Percentiles rank a stretch among this genome's conserved stretches.
Evolutionary conservation across 92 coral and sea anemone species (phyloP).

Genomic region (Phenganax stokvisi): DNA sequence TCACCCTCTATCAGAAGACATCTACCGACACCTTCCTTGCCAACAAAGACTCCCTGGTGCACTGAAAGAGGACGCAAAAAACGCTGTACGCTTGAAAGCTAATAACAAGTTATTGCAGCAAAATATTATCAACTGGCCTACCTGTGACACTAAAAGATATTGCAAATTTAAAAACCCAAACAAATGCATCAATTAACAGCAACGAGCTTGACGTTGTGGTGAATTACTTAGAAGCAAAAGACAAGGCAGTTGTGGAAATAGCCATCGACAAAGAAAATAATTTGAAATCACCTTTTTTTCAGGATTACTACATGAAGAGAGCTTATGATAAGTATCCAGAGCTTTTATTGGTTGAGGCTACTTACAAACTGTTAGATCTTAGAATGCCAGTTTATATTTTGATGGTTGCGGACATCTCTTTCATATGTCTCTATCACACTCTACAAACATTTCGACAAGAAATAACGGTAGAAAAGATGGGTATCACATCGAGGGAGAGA

Average conservation of each 20-base stretch:
- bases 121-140: slow-evolving; percentile 44
- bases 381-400: slow-evolving; percentile 53
- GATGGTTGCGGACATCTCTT: slow-evolving; percentile 29
- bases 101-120: slow-evolving; percentile 48
- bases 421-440: slow-evolving; percentile 54
- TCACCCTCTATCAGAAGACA: slow-evolving; percentile 25
- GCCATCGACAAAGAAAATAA: slow-evolving; percentile 41
- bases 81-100: slow-evolving; percentile 48
- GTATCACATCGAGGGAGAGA: slow-evolving; percentile 50
- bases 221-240: slow-evolving; percentile 24
- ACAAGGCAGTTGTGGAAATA: slow-evolving; percentile 37
- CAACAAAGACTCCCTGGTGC: slow-evolving; percentile 11
- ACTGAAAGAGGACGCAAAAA: neutral
- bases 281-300: too few relatives aligned
- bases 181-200: slow-evolving; percentile 31
- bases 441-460: slow-evolving; percentile 51
- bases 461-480: slow-evolving; percentile 52
- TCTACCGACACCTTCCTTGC: slow-evolving; percentile 47
- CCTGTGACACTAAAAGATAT: slow-evolving; percentile 50
- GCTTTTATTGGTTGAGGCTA: slow-evolving; percentile 23
- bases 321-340: too few relatives aligned
- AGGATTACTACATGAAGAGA: too few relatives aligned
- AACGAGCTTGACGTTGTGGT: slow-evolving; percentile 42
- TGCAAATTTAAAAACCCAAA: slow-evolving; percentile 46
- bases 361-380: slow-evolving; percentile 44